A percentile compares a stretch with the other conserved stretches of the same genome.
phyloP scores from a whole-genome alignment of 1,140 invertebrate species.

The Nasonia longicornis region DNA sequence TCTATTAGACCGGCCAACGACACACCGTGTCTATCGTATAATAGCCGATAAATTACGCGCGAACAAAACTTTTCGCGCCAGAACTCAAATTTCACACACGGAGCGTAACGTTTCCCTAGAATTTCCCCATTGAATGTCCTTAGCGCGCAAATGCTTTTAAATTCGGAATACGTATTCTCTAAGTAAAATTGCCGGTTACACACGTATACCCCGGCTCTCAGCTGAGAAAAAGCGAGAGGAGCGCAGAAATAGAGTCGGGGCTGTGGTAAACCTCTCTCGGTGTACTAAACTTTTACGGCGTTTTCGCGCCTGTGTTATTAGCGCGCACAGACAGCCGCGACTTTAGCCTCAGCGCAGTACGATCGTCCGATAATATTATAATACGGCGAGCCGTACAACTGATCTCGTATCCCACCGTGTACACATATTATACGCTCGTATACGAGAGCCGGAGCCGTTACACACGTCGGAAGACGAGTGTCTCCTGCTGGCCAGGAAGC shows the following conservation, averaged over 20 bases:
- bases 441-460: background rate
- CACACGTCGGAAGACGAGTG: background rate
- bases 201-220: background rate
- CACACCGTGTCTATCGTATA: no score
- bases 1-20: no score
- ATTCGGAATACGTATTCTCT: background rate
- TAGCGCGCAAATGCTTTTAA: background rate
- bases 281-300: constrained; percentile 10
- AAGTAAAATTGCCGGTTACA: background rate
- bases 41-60: no score
- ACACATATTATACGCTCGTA: background rate
- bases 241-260: background rate
- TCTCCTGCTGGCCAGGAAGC: background rate
- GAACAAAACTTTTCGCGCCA: no score
- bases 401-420: background rate
- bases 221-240: background rate
- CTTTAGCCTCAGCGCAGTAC: background rate
- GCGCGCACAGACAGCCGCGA: background rate
- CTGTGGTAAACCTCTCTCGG: background rate
- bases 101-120: background rate
- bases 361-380: background rate
- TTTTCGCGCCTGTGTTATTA: constrained; percentile 29
- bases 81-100: background rate
- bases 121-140: background rate
- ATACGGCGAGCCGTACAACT: background rate